Evolutionary conservation across 2,797 vertebrate genomes (phyloP).

Genomic region (Borostomias antarcticus): DNA sequence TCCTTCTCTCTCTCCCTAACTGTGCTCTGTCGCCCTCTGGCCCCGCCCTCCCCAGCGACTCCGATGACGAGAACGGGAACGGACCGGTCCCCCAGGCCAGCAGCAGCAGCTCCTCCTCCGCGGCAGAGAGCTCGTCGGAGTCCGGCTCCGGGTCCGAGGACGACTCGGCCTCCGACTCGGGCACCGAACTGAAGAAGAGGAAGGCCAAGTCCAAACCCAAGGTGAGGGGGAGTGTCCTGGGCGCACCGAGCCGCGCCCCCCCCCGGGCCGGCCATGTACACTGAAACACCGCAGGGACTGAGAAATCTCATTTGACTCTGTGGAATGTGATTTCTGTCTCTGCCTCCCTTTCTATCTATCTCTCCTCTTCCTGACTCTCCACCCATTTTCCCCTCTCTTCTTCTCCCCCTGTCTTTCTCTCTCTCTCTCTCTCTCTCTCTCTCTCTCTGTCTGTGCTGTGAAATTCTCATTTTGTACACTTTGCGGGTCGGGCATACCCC

Average conservation of each 20-base stretch:
- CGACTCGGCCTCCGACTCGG: conserved; percentile 73
- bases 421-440: conserved; percentile 8
- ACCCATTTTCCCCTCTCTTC: conserved; percentile 42
- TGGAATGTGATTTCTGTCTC: conserved; percentile 85
- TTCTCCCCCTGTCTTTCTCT: conserved; percentile 32
- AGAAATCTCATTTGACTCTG: conserved; percentile 81
- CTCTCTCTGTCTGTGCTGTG: neutral
- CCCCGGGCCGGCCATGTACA: neutral
- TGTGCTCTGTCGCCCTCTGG: neutral
- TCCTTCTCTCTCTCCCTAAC: neutral
- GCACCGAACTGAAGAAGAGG: conserved; percentile 49
- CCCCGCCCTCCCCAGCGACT: conserved; percentile 55
- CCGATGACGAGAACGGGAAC: conserved; percentile 61
- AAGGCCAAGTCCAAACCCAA: conserved; percentile 49
- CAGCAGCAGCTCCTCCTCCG: conserved; percentile 73
- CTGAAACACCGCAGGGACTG: conserved; percentile 52
- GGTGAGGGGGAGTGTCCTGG: conserved; percentile 45
- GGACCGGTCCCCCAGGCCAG: conserved; percentile 58
- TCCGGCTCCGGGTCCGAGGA: conserved; percentile 78
- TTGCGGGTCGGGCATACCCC: neutral
- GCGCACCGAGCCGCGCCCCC: neutral
- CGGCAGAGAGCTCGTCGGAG: conserved; percentile 72
- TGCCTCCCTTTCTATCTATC: conserved; percentile 82
- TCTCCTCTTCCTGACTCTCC: conserved; percentile 78
- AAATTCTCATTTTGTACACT: conserved; percentile 14